phyloP scores from a whole-genome alignment of 2,113 vertebrate species.

The Rhineura floridana region DNA sequence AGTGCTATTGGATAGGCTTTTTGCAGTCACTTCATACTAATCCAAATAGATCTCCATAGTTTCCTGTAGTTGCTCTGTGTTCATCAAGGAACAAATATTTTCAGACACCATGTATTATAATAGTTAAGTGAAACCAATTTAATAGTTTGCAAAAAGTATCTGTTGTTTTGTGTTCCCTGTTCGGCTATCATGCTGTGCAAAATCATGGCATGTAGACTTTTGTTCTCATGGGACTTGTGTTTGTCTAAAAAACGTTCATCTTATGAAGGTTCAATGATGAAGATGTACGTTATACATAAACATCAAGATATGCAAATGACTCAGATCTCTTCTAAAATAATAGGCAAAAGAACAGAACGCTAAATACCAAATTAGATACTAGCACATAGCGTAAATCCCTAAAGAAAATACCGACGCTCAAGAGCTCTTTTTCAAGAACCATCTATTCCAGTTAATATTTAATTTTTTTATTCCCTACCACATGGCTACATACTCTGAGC shows the following conservation, averaged over 20 bases:
- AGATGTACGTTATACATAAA: not conserved
- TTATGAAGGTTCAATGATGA: not conserved
- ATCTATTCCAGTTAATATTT: conserved; percentile 2
- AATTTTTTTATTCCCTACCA: not conserved
- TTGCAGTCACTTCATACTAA: not conserved
- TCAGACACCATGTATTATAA: not conserved
- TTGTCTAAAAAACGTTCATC: conserved; percentile 1
- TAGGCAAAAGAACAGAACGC: conserved; percentile 19
- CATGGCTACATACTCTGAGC: conserved; percentile 9
- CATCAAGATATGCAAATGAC: conserved; percentile 23
- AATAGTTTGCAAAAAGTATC: not conserved
- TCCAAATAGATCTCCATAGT: too few species aligned
- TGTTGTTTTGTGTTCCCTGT: not conserved
- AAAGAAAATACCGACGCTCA: conserved; percentile 17
- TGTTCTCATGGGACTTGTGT: conserved; percentile 11
- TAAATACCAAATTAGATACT: conserved; percentile 1
- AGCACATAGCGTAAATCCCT: not conserved
- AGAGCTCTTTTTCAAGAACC: conserved; percentile 16
- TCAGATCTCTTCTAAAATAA: conserved; percentile 29
- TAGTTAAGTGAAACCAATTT: not conserved
- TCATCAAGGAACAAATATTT: not conserved
- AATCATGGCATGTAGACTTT: not conserved
- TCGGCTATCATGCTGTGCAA: not conserved
- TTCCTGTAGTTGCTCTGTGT: not conserved
- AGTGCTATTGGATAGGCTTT: not conserved